Percentiles rank a stretch among this genome's conserved stretches.
phyloP scores from a whole-genome alignment of 92 coral and sea anemone species.

The Porites lobata region DNA sequence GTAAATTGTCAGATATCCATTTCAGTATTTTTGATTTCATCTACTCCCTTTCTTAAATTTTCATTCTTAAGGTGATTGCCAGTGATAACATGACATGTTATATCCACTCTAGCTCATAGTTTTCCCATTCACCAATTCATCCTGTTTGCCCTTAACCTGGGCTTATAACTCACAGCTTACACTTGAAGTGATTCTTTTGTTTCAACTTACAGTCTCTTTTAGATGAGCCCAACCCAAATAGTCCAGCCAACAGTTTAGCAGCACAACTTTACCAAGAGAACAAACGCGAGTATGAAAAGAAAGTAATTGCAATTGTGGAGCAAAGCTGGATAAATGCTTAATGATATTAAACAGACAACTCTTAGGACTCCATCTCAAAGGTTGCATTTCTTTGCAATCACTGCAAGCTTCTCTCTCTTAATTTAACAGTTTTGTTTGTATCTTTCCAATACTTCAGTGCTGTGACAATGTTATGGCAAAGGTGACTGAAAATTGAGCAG shows the following conservation, averaged over 20 bases:
- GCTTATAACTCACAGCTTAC: neutral
- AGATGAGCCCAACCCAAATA: conserved; percentile 99
- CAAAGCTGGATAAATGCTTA: conserved; percentile 91
- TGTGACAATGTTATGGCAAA: neutral
- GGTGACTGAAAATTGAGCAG: conserved; percentile 10
- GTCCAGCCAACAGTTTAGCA: conserved; percentile 99
- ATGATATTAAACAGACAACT: neutral
- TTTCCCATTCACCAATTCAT: neutral
- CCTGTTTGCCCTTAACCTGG: neutral
- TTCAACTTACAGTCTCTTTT: conserved; percentile 81
- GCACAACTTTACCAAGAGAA: conserved; percentile 99
- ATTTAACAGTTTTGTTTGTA: neutral
- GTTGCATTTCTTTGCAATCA: neutral
- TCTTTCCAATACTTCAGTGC: neutral
- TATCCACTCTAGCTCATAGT: neutral
- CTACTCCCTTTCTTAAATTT: too few relatives aligned
- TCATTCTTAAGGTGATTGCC: too few relatives aligned
- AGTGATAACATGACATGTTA: too few relatives aligned
- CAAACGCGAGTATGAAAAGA: conserved; percentile 97
- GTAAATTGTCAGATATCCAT: too few relatives aligned
- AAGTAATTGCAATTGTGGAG: conserved; percentile 96
- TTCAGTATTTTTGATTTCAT: too few relatives aligned
- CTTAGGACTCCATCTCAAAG: neutral
- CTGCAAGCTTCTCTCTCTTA: neutral
- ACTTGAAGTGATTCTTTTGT: neutral